A percentile compares a stretch with the other conserved stretches of the same genome.
Conservation (phyloP, 2,113 vertebrate species). For the Spea bombifrons region DNA sequence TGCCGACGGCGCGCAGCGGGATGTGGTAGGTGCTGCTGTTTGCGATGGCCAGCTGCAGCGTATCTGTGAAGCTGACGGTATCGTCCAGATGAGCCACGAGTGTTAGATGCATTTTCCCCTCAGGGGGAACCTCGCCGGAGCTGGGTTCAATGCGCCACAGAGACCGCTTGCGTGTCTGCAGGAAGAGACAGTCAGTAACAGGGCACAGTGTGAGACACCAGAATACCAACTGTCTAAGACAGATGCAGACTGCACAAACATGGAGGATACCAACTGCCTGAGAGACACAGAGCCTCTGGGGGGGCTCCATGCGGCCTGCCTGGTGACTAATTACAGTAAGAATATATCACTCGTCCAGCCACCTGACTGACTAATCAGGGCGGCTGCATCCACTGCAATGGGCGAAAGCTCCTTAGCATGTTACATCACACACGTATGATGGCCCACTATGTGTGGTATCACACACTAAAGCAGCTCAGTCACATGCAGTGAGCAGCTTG, state of each 20-base stretch:
- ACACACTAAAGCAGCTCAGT: no score
- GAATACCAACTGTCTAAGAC: no score
- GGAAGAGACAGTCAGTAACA: slow-evolving; percentile 38
- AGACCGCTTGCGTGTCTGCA: slow-evolving; percentile 62
- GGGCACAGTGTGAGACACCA: neutral
- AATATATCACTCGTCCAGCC: no score
- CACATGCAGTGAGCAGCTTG: neutral
- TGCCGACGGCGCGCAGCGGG: slow-evolving; percentile 66
- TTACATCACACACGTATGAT: no score
- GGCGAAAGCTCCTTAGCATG: no score
- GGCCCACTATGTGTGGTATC: no score
- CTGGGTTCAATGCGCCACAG: slow-evolving; percentile 72
- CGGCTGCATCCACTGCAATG: no score
- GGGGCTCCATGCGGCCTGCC: no score
- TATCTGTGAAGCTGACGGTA: slow-evolving; percentile 65
- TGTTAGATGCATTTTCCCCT: slow-evolving; percentile 60
- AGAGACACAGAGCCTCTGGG: no score
- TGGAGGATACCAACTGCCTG: no score
- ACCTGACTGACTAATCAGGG: no score
- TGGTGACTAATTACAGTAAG: no score
- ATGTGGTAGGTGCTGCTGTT: slow-evolving; percentile 63
- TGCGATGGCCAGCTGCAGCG: slow-evolving; percentile 65
- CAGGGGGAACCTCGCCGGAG: slow-evolving; percentile 66
- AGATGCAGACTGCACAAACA: neutral
- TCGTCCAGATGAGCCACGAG: slow-evolving; percentile 77